Percentiles rank a stretch among this genome's conserved stretches.
Conservation (phyloP, 2,113 vertebrate genomes). For the Heterochromis multidens region DNA sequence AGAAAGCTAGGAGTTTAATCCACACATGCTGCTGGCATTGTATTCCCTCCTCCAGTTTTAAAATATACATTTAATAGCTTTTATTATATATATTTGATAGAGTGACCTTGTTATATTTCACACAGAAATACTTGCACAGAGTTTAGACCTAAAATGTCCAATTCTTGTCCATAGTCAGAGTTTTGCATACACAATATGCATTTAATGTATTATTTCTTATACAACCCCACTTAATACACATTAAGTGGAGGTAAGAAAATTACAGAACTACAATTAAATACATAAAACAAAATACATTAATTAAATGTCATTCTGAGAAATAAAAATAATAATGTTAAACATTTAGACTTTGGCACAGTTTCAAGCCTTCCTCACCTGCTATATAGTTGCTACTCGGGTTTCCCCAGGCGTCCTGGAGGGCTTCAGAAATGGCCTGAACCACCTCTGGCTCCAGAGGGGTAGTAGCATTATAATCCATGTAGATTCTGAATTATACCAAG, state of each 20-base stretch:
- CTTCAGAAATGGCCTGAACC: conserved; percentile 74
- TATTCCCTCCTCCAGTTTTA: background rate
- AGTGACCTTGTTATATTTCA: background rate
- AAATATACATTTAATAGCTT: background rate
- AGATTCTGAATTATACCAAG: conserved; percentile 71
- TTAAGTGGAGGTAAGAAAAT: background rate
- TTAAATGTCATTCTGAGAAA: background rate
- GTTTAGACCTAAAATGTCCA: background rate
- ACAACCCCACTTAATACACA: background rate
- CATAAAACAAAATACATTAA: no score
- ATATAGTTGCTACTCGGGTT: conserved; percentile 90
- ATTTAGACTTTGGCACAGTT: background rate
- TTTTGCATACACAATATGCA: background rate
- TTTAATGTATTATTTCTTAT: background rate
- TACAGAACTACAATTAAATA: no score
- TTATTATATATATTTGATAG: background rate
- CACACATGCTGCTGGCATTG: background rate
- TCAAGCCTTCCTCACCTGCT: conserved; percentile 73
- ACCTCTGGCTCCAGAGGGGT: conserved; percentile 85
- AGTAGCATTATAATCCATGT: conserved; percentile 94
- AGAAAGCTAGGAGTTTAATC: background rate
- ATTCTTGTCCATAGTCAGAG: background rate
- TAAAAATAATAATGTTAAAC: background rate
- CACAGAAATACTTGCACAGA: background rate
- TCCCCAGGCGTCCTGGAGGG: conserved; percentile 89